Evolutionary conservation across 1,140 invertebrate species (phyloP), one percentile per base, ranked within the genome.

Genomic region (Papilio machaon): DNA sequence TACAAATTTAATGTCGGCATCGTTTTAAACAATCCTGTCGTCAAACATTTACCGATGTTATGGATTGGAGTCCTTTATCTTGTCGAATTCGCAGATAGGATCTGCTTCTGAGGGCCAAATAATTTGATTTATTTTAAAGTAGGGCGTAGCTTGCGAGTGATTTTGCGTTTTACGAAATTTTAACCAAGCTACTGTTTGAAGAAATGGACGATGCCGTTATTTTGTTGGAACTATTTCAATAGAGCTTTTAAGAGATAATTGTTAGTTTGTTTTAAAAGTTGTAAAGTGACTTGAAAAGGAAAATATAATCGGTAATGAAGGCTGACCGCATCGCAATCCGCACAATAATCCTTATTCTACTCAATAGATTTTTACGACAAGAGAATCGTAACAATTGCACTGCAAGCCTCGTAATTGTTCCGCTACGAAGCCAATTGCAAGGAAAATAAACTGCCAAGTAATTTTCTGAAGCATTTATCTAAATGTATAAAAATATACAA

Each of bases 1-100:
- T 80, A 79, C 80, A 82, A 82, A 82, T 82, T 82, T 82, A 79
- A 77, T 54, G 49, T 60, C 38, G 60, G 82, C 82, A 79, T 77
- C 82, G 80, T 77, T 82, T 82, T 80, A 82, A 82, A 82, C 82
- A 82, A 82, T 82, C 81, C 74, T 52, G 49, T 76, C 74, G 60
- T 80, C 79, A 82, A 82, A 82, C 80, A 82, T 82, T 82, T 82
- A 74, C 73, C 82, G 46, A 58, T 74, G 58, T 82, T 73, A 82
- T 80, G 78, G 82, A 82, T 82, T 49, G 73, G 49, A 43, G 58
- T 77, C 52, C 58, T 60, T 52, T 82, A 38, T 82, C 78, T 80
- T 77, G 35, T 43, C 49, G 47, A 78, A 77, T 77, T 76, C 74
- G 74, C 64, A 70, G 64, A 81, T 76, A 76, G 73, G 73, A 54